A percentile compares a stretch with the other conserved stretches of the same genome.
phyloP scores from a whole-genome alignment of 2,888 invertebrate genomes.

The Campopleginae sp. region DNA sequence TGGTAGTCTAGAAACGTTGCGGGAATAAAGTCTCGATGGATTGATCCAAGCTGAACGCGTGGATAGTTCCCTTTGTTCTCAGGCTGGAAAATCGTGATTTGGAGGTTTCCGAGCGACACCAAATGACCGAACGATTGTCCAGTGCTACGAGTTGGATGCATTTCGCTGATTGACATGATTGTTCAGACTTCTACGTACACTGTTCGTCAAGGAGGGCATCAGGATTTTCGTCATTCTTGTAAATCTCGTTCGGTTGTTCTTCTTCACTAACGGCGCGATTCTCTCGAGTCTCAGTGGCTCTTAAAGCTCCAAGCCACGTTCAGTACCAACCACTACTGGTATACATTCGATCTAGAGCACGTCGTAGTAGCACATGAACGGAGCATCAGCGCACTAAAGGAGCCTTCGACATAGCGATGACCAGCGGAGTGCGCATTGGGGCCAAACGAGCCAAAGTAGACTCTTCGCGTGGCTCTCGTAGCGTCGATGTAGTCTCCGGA shows the following conservation, averaged over 20 bases:
- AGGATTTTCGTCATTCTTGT: slow-evolving; percentile 38
- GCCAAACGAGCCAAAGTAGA: slow-evolving; percentile 55
- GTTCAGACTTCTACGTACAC: slow-evolving; percentile 15
- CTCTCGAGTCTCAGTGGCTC: not conserved
- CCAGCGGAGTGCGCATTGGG: slow-evolving; percentile 37
- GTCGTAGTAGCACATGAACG: slow-evolving; percentile 27
- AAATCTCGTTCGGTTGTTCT: not conserved
- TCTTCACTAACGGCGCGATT: not conserved
- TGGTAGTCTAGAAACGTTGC: slow-evolving; percentile 39
- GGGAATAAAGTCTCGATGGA: slow-evolving; percentile 3
- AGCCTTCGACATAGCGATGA: slow-evolving; percentile 30
- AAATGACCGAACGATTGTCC: slow-evolving; percentile 26
- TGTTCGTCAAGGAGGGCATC: slow-evolving; percentile 15
- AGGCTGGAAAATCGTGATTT: slow-evolving; percentile 39
- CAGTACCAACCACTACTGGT: slow-evolving; percentile 34
- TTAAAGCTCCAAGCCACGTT: slow-evolving; percentile 47
- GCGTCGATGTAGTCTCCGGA: slow-evolving; percentile 45
- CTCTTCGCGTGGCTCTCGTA: slow-evolving; percentile 49
- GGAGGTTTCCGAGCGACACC: slow-evolving; percentile 22
- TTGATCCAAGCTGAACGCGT: slow-evolving; percentile 11
- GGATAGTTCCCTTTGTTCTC: slow-evolving; percentile 44
- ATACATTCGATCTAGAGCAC: slow-evolving; percentile 36
- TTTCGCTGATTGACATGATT: slow-evolving; percentile 30
- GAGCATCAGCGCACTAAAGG: slow-evolving; percentile 41
- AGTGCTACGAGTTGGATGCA: slow-evolving; percentile 58